Conservation (phyloP, 1,140 invertebrate genomes). For the Drosophila suzukii region DNA sequence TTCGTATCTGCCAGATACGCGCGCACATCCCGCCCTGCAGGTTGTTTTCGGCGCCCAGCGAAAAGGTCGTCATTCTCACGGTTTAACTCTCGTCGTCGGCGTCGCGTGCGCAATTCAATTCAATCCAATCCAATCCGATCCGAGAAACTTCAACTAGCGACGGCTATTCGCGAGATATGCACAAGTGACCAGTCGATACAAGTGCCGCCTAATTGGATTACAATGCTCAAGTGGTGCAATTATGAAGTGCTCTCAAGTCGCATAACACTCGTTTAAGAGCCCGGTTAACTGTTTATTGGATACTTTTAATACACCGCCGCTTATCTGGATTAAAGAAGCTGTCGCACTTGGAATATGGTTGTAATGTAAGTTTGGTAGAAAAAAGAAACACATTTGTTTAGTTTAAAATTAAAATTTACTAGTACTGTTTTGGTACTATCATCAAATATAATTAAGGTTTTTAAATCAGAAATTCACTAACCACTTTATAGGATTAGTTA, state of each 20-base stretch:
- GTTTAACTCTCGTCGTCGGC: slow-evolving; percentile 21
- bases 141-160: slow-evolving; percentile 43
- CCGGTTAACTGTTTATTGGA: slow-evolving; percentile 9
- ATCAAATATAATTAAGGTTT: background rate
- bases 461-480: no score
- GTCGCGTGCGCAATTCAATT: slow-evolving; percentile 39
- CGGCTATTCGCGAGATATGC: slow-evolving; percentile 45
- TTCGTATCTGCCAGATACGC: slow-evolving; percentile 72
- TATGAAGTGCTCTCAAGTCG: slow-evolving; percentile 36
- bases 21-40: slow-evolving; percentile 69
- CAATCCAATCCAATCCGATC: slow-evolving; percentile 1
- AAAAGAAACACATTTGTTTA: no score
- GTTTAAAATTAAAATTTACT: no score
- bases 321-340: slow-evolving; percentile 51
- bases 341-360: slow-evolving; percentile 71
- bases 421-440: background rate
- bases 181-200: slow-evolving; percentile 12
- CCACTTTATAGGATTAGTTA: no score
- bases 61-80: slow-evolving; percentile 64
- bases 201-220: slow-evolving; percentile 36
- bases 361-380: slow-evolving; percentile 64
- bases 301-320: background rate
- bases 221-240: slow-evolving; percentile 30
- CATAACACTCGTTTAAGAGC: slow-evolving; percentile 10
- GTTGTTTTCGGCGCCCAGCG: slow-evolving; percentile 50